Conservation (phyloP, 2,797 vertebrate species). For the Danio aesculapii region DNA sequence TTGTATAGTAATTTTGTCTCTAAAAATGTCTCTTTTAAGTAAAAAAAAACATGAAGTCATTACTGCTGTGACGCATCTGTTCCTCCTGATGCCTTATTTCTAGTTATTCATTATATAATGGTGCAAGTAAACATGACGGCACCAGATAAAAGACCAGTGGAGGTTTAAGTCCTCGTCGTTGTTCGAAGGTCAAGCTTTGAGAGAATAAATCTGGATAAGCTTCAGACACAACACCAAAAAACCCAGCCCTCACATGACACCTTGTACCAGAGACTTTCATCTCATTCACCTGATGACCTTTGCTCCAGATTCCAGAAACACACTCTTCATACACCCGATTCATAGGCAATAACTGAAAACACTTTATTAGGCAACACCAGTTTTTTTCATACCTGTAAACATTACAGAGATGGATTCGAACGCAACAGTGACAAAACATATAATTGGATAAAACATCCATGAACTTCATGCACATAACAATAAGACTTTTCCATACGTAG, state of each 20-base stretch:
- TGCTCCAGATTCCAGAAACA: constrained; percentile 37
- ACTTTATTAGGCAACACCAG: constrained; percentile 54
- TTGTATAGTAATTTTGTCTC: no score
- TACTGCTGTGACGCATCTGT: no score
- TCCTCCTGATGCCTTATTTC: no score
- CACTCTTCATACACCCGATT: background rate
- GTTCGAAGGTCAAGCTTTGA: constrained; percentile 4
- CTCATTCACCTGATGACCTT: constrained; percentile 28
- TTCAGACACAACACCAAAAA: constrained; percentile 13
- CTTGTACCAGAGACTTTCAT: background rate
- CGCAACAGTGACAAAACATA: constrained; percentile 8
- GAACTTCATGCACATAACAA: constrained; percentile 50
- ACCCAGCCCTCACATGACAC: constrained; percentile 1
- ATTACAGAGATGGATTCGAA: constrained; percentile 8
- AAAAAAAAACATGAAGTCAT: no score
- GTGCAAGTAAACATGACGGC: constrained; percentile 5
- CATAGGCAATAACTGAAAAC: constrained; percentile 11
- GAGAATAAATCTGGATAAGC: constrained; percentile 28
- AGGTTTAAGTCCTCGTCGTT: background rate
- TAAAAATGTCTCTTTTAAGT: no score
- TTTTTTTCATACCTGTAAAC: constrained; percentile 36
- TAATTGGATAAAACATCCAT: constrained; percentile 18
- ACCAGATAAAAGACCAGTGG: background rate
- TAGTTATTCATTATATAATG: constrained; percentile 10
- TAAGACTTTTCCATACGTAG: constrained; percentile 17